Base-by-base conservation (phyloP, 2,113 vertebrate species). In the Sterrhoptilus dennistouni region DNA sequence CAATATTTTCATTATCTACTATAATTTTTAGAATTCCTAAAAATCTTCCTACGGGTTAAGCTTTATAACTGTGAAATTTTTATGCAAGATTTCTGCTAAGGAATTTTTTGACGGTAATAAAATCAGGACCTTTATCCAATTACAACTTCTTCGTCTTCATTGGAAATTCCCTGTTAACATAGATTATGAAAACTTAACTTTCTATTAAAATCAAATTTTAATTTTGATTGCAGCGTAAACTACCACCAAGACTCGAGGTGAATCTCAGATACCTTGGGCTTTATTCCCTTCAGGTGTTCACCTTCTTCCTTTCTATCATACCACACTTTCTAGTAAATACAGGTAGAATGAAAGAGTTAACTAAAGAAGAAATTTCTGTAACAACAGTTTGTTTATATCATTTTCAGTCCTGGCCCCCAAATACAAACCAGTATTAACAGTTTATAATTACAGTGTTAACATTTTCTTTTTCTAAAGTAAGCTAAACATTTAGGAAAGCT, bases 361-460 rank as follows among this genome's bases (percentile, higher is more conserved):
- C 83, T 95, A 88, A 96, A 97, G 96, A 95, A 95, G 72, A 98
- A 93, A 95, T 95, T 92, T 94, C 23, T 60, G 84, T 82, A 93
- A 87, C 61, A 97, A 95, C 71, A 96, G 54, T 97, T 93, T 97
- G 97, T 98, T 98, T 97, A 98, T 98, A 98, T 98, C 90, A 95
- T 28, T 98, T 98, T 98, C 98, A 97, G 81, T 96, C 80, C 95
- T 97, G 97, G 96, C 91, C 89, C 74, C 91, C 60, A 94, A 96
- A 95, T 87, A 92, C 93, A 97, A 98, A 96, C 75, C 57, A 96
- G 72, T 92, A 97, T 98, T 97, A 97, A 97, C 95, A 98, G 91
- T 97, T 97, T 98, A 97, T 96, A 98, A 98, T 97, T 97, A 97
- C 91, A 97, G 92, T 94, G 94, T 97, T 98, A 98, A 98, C 89